Conservation (phyloP, 2,888 invertebrate genomes). For the Caenorhabditis sp. region DNA sequence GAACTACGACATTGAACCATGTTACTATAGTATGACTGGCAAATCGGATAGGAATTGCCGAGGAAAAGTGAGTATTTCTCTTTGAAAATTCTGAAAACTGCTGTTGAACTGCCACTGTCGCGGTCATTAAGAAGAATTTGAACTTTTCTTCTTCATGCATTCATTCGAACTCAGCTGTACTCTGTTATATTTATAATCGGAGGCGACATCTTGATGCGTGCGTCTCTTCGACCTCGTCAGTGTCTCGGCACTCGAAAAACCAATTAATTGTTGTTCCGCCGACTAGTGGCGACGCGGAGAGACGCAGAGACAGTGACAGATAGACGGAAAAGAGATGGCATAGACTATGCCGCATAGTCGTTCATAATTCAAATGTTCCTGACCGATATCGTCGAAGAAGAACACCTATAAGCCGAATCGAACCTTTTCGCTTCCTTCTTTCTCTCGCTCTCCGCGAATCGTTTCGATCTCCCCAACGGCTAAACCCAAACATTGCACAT, state of each 20-base stretch:
- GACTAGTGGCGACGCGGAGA: slow-evolving; percentile 23
- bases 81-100: slow-evolving; percentile 2
- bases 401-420: slow-evolving; percentile 34
- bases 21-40: slow-evolving; percentile 68
- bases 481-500: slow-evolving; percentile 57
- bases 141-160: neutral
- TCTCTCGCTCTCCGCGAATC: slow-evolving; percentile 30
- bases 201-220: slow-evolving; percentile 39
- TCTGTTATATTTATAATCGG: slow-evolving; percentile 56
- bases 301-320: slow-evolving; percentile 26
- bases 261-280: slow-evolving; percentile 62
- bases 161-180: slow-evolving; percentile 22
- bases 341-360: too few relatives aligned
- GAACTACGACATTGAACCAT: slow-evolving; percentile 68
- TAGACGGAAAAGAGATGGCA: slow-evolving; percentile 34
- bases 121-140: too few relatives aligned
- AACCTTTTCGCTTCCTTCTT: slow-evolving; percentile 11
- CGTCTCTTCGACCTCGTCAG: slow-evolving; percentile 34
- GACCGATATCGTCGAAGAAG: slow-evolving; percentile 14
- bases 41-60: slow-evolving; percentile 65
- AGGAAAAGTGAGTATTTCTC: slow-evolving; percentile 66
- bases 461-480: slow-evolving; percentile 32
- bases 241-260: slow-evolving; percentile 53
- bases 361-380: slow-evolving; percentile 54
- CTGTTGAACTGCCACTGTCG: too few relatives aligned